phyloP scores from a whole-genome alignment of 2,797 vertebrate species.

The Neosilurus hyrtlii region DNA sequence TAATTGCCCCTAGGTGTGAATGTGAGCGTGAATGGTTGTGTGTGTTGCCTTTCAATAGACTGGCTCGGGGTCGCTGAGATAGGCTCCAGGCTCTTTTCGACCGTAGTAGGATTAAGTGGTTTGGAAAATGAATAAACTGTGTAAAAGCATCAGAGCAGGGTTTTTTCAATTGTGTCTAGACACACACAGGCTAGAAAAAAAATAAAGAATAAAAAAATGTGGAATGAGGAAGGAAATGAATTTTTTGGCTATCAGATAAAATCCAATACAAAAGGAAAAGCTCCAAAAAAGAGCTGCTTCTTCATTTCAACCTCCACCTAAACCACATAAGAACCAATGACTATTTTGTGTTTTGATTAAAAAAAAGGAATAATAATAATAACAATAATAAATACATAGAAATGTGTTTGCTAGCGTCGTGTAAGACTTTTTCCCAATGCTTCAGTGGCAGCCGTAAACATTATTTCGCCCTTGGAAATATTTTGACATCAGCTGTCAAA shows the following conservation, averaged over 20 bases:
- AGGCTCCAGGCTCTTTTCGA: no score
- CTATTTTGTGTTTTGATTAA: neutral
- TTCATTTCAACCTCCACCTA: slow-evolving; percentile 7
- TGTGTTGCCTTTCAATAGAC: no score
- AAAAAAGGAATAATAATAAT: neutral
- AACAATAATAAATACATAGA: neutral
- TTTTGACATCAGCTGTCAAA: slow-evolving; percentile 27
- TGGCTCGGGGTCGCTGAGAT: no score
- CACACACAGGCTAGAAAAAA: neutral
- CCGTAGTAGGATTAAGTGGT: no score
- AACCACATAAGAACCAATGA: neutral
- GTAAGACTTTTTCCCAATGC: neutral
- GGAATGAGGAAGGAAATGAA: neutral
- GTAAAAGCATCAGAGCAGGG: neutral
- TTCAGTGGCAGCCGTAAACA: slow-evolving; percentile 27
- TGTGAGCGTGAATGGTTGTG: no score
- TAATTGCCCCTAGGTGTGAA: no score
- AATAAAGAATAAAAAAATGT: neutral
- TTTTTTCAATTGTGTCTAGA: slow-evolving; percentile 6
- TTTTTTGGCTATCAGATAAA: neutral
- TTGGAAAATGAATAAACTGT: no score
- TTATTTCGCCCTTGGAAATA: slow-evolving; percentile 23
- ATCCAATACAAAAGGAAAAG: neutral
- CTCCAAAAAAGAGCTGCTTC: neutral
- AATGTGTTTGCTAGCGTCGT: neutral